Percentiles rank a stretch among this genome's conserved stretches.
phyloP scores from a whole-genome alignment of 2,888 invertebrate species.

The Calameuta pallipes region DNA sequence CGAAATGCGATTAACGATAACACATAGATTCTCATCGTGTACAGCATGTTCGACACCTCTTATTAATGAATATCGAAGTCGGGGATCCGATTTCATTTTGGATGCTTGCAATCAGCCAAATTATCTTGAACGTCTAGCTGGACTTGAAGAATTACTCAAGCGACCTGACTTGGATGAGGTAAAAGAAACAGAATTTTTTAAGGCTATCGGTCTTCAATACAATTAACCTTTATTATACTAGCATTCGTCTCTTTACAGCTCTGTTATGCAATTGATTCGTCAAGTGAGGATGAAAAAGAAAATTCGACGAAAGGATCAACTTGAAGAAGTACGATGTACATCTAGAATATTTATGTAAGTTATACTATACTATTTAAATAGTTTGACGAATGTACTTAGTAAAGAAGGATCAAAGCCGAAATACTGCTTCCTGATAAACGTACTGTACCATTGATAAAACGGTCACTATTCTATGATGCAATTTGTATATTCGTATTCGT shows the following conservation, averaged over 20 bases:
- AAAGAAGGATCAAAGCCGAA: neutral
- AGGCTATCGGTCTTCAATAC: neutral
- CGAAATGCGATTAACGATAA: constrained; percentile 85
- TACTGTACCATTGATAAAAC: neutral
- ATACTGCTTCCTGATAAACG: neutral
- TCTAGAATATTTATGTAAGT: neutral
- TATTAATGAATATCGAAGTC: constrained; percentile 57
- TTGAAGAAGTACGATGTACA: neutral
- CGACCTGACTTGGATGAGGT: constrained; percentile 61
- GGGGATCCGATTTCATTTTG: constrained; percentile 70
- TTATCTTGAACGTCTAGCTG: constrained; percentile 74
- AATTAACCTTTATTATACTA: neutral
- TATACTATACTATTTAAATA: neutral
- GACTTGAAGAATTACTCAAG: constrained; percentile 66
- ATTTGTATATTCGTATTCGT: neutral
- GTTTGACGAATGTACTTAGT: neutral
- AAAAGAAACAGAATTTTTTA: constrained; percentile 12
- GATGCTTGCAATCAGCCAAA: constrained; percentile 72
- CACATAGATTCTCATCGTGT: constrained; percentile 88
- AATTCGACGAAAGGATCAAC: neutral
- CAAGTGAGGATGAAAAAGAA: constrained; percentile 48
- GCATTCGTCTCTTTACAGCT: constrained; percentile 46
- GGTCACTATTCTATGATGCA: neutral
- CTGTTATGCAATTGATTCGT: constrained; percentile 53
- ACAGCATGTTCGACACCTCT: constrained; percentile 85